Conservation (phyloP, 1,140 invertebrate genomes). For the Drosophila busckii region DNA sequence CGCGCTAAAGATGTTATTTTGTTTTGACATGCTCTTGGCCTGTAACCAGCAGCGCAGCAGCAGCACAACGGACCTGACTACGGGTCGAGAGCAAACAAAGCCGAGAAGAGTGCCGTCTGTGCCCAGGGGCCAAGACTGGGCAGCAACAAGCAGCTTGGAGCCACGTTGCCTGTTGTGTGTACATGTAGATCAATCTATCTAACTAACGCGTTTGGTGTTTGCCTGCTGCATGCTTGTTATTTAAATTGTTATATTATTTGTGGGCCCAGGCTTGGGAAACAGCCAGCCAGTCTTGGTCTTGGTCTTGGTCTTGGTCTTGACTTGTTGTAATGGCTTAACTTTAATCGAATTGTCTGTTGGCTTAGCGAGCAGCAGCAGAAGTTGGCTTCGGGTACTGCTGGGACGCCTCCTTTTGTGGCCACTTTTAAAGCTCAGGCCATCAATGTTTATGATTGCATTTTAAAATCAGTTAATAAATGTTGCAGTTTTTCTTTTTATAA, state of each 20-base stretch:
- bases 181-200: slow-evolving; percentile 77
- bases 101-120: too few species aligned
- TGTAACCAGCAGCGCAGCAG: slow-evolving; percentile 39
- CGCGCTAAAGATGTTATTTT: slow-evolving; percentile 77
- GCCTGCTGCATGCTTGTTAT: slow-evolving; percentile 66
- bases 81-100: too few species aligned
- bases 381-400: slow-evolving; percentile 14
- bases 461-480: slow-evolving; percentile 60
- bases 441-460: slow-evolving; percentile 61
- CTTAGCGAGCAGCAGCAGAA: not conserved
- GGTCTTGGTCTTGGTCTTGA: slow-evolving; percentile 17
- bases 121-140: too few species aligned
- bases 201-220: slow-evolving; percentile 77
- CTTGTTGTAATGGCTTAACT: slow-evolving; percentile 67
- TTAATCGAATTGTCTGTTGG: slow-evolving; percentile 65
- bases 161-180: slow-evolving; percentile 58
- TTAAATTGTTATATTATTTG: slow-evolving; percentile 78
- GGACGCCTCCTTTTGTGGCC: slow-evolving; percentile 45
- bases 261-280: slow-evolving; percentile 61
- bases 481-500: slow-evolving; percentile 8
- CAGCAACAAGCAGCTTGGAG: slow-evolving; percentile 22
- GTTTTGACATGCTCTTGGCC: slow-evolving; percentile 74
- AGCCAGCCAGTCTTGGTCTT: not conserved
- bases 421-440: slow-evolving; percentile 46
- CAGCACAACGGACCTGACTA: slow-evolving; percentile 4